These are phyloP conservation scores for Heliconius erato DNA, from an alignment of 2,888 invertebrate species.

Conservation along the genomic window DNA sequence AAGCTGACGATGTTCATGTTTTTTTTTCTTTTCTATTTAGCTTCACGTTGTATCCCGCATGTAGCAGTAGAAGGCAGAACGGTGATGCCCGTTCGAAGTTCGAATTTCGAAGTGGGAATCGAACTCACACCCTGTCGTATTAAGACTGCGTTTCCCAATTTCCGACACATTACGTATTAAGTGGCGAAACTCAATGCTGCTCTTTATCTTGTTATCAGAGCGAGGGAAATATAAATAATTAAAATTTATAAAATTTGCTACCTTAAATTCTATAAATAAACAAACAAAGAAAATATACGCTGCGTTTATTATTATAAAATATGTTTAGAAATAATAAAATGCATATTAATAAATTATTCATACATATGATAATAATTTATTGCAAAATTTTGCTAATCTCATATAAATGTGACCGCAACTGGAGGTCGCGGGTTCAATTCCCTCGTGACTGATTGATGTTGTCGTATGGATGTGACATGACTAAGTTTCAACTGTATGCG, in stretches of 20 bases:
- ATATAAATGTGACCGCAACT: slow-evolving; percentile 1
- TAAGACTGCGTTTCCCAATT: neutral
- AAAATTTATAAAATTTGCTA: neutral
- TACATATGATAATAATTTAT: slow-evolving; percentile 5
- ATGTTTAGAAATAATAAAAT: slow-evolving; percentile 14
- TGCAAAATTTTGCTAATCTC: slow-evolving; percentile 19
- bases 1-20: neutral
- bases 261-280: neutral
- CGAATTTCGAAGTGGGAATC: neutral
- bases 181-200: neutral
- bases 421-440: slow-evolving; percentile 16
- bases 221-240: neutral
- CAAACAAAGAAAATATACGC: neutral
- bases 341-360: slow-evolving; percentile 24
- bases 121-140: neutral
- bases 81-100: no score
- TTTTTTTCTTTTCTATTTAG: neutral
- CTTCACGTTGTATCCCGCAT: neutral
- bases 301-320: neutral
- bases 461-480: neutral
- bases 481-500: neutral
- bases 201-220: neutral
- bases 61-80: neutral
- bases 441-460: neutral
- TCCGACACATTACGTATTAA: neutral